A percentile compares a stretch with the other conserved stretches of the same genome.
phyloP scores from a whole-genome alignment of 2,888 invertebrate genomes.

The Euclidia mi region DNA sequence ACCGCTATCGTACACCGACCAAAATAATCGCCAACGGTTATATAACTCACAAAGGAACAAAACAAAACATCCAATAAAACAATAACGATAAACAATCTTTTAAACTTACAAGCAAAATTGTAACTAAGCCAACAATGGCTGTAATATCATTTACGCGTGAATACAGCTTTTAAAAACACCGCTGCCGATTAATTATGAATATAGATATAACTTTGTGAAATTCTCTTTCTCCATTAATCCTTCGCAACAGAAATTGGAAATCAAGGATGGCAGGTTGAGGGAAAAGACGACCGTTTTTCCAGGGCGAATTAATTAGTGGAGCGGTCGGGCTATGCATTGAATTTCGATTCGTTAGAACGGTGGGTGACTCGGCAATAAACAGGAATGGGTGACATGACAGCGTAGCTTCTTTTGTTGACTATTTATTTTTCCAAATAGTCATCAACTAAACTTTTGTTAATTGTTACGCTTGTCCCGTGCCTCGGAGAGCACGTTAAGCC shows the following conservation, averaged over 20 bases:
- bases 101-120: conserved; percentile 10
- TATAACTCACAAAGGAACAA: conserved; percentile 62
- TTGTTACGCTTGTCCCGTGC: too few relatives aligned
- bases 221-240: conserved; percentile 77
- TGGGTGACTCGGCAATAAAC: conserved; percentile 39
- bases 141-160: conserved; percentile 52
- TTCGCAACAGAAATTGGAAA: conserved; percentile 78
- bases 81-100: conserved; percentile 38
- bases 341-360: conserved; percentile 57
- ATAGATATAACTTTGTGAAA: conserved; percentile 66
- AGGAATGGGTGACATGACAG: conserved; percentile 34
- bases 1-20: conserved; percentile 59
- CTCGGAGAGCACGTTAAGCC: too few relatives aligned
- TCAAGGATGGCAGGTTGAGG: conserved; percentile 72
- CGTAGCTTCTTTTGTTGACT: conserved; percentile 25
- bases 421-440: conserved; percentile 15
- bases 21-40: conserved; percentile 70
- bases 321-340: conserved; percentile 61
- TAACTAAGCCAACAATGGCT: conserved; percentile 28
- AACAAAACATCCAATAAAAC: conserved; percentile 59
- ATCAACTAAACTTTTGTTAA: not conserved
- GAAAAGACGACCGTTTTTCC: conserved; percentile 69
- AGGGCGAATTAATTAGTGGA: conserved; percentile 77
- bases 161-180: conserved; percentile 61
- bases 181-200: conserved; percentile 66